A percentile compares a stretch with the other conserved stretches of the same genome.
phyloP scores from a whole-genome alignment of 2,797 vertebrate species.

The Mionectes olivaceus region DNA sequence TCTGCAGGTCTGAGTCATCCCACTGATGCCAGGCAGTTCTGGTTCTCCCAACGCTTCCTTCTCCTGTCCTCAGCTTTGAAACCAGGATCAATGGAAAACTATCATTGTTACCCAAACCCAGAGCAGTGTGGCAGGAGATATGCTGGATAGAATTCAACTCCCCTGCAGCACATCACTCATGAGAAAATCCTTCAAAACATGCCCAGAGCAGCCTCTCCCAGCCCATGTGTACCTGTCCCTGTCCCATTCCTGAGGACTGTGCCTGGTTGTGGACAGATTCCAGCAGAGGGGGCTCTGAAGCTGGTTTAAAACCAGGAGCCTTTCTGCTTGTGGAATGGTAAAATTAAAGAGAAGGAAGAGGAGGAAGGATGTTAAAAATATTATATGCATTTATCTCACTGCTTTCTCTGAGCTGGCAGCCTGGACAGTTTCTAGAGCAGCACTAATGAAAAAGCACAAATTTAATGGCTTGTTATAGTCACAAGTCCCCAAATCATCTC shows the following conservation, averaged over 20 bases:
- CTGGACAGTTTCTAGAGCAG: background rate
- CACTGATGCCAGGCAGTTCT: background rate
- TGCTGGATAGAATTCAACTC: background rate
- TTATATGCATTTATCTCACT: background rate
- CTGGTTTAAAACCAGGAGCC: background rate
- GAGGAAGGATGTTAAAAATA: background rate
- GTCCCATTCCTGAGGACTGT: accelerated
- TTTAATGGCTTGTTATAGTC: background rate
- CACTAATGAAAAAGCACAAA: background rate
- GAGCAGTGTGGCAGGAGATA: background rate
- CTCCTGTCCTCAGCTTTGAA: background rate
- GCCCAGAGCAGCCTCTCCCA: background rate
- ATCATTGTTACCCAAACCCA: background rate
- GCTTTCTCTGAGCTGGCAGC: background rate
- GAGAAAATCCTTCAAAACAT: accelerated
- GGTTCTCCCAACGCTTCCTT: background rate
- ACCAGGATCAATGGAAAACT: background rate
- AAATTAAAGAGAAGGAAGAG: background rate
- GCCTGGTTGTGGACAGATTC: background rate
- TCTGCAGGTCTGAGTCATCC: background rate
- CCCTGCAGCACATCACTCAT: accelerated
- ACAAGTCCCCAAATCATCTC: background rate
- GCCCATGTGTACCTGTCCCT: background rate
- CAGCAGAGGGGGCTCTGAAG: conserved; percentile 59
- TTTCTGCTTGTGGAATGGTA: background rate